phyloP scores from a whole-genome alignment of 2,113 vertebrate species.

The Corythornis vintsioides region DNA sequence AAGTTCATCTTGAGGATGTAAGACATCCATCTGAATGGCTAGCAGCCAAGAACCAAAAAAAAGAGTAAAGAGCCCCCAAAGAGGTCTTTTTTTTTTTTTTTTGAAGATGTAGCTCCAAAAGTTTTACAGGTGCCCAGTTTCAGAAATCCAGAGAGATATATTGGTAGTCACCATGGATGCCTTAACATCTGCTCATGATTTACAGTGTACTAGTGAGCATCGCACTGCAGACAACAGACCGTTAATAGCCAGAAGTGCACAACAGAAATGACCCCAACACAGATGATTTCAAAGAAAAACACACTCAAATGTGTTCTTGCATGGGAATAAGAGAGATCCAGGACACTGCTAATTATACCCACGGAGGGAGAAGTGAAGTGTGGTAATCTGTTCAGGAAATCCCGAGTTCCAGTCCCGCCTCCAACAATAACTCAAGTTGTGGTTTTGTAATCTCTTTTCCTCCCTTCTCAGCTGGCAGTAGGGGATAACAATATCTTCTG shows the following conservation, averaged over 20 bases:
- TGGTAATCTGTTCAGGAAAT: constrained; percentile 43
- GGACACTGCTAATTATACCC: background rate
- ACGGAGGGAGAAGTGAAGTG: background rate
- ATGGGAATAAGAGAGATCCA: background rate
- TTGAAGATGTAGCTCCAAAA: background rate
- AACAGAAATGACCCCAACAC: background rate
- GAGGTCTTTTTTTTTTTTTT: background rate
- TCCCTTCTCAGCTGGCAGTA: background rate
- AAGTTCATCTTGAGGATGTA: constrained; percentile 74
- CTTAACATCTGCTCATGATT: background rate
- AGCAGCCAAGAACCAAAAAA: constrained; percentile 60
- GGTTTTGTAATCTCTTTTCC: constrained; percentile 30
- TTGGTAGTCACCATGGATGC: background rate
- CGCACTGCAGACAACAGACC: constrained; percentile 11
- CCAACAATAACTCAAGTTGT: constrained; percentile 40
- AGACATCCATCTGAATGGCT: constrained; percentile 43
- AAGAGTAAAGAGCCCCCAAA: background rate
- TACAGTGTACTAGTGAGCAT: background rate
- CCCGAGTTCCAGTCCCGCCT: background rate
- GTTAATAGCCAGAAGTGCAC: background rate
- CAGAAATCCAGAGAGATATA: constrained; percentile 9
- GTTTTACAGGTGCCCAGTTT: constrained; percentile 25
- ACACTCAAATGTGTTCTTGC: background rate
- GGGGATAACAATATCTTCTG: background rate
- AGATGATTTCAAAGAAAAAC: constrained; percentile 6